phyloP scores from a whole-genome alignment of 92 coral and sea anemone genomes.

The Heliopora coerulea region DNA sequence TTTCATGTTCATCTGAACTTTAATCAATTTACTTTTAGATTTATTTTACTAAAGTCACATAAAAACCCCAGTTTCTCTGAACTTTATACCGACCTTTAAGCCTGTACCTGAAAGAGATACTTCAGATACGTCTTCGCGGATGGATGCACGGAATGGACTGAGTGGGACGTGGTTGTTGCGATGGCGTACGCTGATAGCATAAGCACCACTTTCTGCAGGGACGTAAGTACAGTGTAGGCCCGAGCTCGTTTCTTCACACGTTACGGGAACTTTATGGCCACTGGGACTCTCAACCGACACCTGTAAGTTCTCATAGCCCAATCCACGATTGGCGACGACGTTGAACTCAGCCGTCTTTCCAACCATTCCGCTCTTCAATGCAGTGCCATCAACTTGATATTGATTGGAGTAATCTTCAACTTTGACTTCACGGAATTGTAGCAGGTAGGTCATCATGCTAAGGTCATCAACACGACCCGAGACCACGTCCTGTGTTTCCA shows the following conservation, averaged over 20 bases:
- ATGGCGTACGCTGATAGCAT: conserved; percentile 69
- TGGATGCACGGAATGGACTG: conserved; percentile 60
- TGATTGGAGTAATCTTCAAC: conserved; percentile 72
- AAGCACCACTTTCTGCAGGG: conserved; percentile 67
- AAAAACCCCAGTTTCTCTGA: no score
- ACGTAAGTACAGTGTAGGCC: conserved; percentile 64
- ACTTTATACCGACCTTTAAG: conserved; percentile 24
- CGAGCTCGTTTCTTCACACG: conserved; percentile 49
- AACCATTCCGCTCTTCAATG: conserved; percentile 70
- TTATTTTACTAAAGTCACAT: no score
- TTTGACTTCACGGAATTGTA: conserved; percentile 59
- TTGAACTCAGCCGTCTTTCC: conserved; percentile 80
- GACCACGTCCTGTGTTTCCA: conserved; percentile 77
- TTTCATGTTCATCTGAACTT: no score
- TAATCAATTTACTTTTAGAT: no score
- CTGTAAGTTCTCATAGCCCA: conserved; percentile 69
- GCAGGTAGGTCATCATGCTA: conserved; percentile 88
- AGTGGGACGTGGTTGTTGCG: conserved; percentile 76
- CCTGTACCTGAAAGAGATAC: conserved; percentile 30
- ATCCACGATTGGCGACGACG: conserved; percentile 72
- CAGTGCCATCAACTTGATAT: conserved; percentile 84
- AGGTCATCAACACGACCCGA: conserved; percentile 83
- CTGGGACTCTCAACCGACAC: conserved; percentile 70
- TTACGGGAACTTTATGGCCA: conserved; percentile 60
- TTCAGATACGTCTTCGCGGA: conserved; percentile 34